These are phyloP conservation scores for Molossus molossus DNA, from an alignment of 2,797 vertebrate species.

Conservation along the genomic window DNA sequence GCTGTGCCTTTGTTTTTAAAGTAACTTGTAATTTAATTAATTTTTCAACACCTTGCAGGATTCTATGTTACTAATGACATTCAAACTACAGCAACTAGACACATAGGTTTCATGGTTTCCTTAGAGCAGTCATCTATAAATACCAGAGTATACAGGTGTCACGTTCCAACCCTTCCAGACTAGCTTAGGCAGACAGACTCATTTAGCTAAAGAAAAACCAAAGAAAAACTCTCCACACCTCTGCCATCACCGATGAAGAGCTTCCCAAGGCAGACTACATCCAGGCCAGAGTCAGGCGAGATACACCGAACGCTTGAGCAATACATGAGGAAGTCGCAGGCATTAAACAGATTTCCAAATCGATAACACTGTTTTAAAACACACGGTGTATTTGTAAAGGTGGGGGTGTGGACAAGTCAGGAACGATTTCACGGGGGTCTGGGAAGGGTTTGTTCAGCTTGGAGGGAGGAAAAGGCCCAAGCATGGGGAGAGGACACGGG, in stretches of 20 bases:
- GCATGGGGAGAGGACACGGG: fast-evolving
- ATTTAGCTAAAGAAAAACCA: neutral
- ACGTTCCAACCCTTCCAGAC: neutral
- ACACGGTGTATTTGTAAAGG: neutral
- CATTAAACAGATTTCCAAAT: slow-evolving; percentile 11
- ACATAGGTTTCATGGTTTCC: neutral
- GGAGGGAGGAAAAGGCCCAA: neutral
- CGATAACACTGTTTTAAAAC: neutral
- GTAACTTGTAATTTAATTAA: neutral
- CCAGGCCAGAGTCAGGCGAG: neutral
- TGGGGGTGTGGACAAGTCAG: neutral
- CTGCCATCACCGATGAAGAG: neutral
- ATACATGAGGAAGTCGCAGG: slow-evolving; percentile 46
- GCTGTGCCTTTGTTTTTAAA: neutral
- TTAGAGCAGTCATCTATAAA: neutral
- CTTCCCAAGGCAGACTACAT: slow-evolving; percentile 6
- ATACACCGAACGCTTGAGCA: neutral
- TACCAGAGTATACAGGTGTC: neutral
- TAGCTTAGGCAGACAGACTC: neutral
- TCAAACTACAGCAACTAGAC: neutral
- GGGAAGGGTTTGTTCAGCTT: neutral
- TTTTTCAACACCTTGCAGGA: neutral
- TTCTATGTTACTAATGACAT: neutral
- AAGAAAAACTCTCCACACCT: neutral
- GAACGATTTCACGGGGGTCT: neutral